A percentile compares a stretch with the other conserved stretches of the same genome.
Conservation (phyloP, 1,140 invertebrate genomes). For the Drosophila parabipectinata region DNA sequence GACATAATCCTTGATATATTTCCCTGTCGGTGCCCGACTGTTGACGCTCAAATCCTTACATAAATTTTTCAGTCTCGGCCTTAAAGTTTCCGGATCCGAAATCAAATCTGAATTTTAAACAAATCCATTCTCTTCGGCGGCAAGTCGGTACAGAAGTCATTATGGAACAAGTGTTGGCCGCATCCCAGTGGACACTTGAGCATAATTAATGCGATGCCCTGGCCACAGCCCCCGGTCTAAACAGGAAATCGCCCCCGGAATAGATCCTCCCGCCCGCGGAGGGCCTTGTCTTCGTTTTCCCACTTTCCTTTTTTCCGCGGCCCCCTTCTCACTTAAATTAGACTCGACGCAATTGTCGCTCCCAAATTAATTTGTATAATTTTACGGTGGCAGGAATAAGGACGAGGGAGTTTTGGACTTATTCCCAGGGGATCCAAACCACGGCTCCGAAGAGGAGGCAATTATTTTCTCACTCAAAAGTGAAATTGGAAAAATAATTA, state of each 20-base stretch:
- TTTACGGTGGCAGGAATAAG: slow-evolving; percentile 31
- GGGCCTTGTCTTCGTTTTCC: neutral
- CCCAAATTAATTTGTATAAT: slow-evolving; percentile 81
- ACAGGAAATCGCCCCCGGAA: slow-evolving; percentile 52
- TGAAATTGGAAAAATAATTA: slow-evolving; percentile 1
- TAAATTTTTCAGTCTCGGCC: slow-evolving; percentile 13
- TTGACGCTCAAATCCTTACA: slow-evolving; percentile 43
- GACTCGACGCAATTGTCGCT: slow-evolving; percentile 70
- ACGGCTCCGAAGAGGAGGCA: slow-evolving; percentile 15
- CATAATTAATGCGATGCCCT: slow-evolving; percentile 75
- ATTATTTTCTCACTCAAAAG: slow-evolving; percentile 32
- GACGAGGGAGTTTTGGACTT: slow-evolving; percentile 2
- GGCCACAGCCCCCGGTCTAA: slow-evolving; percentile 44
- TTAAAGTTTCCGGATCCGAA: slow-evolving; percentile 43
- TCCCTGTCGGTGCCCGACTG: slow-evolving; percentile 19
- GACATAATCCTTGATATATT: slow-evolving; percentile 82
- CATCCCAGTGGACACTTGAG: slow-evolving; percentile 80
- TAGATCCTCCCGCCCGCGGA: slow-evolving; percentile 33
- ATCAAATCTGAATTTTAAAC: slow-evolving; percentile 58
- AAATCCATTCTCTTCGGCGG: slow-evolving; percentile 21
- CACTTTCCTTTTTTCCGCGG: neutral
- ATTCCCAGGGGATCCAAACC: slow-evolving; percentile 25
- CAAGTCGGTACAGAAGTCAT: slow-evolving; percentile 68
- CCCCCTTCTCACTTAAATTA: slow-evolving; percentile 19
- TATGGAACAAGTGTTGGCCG: slow-evolving; percentile 79